A percentile compares a stretch with the other conserved stretches of the same genome.
Conservation (phyloP, 1,140 invertebrate species). For the Acromyrmex heyeri region DNA sequence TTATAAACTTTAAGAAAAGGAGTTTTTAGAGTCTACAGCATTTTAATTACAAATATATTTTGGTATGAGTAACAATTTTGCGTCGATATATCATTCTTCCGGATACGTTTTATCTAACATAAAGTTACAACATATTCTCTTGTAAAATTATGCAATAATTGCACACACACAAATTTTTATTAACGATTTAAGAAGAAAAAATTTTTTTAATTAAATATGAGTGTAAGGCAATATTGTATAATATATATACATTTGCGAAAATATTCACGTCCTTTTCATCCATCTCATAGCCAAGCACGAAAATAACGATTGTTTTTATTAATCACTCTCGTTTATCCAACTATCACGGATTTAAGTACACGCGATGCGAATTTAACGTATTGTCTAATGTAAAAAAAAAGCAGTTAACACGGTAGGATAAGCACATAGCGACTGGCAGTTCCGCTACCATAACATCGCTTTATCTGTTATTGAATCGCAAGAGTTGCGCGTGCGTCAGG, state of each 20-base stretch:
- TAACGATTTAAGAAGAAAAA: neutral
- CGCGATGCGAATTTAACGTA: slow-evolving; percentile 16
- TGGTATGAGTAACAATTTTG: neutral
- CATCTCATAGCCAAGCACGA: slow-evolving; percentile 68
- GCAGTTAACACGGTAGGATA: slow-evolving; percentile 60
- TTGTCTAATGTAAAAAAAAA: slow-evolving; percentile 58
- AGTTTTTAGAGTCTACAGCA: neutral
- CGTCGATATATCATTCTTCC: neutral
- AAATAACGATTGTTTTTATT: slow-evolving; percentile 38
- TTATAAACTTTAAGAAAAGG: slow-evolving; percentile 3
- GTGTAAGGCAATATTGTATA: neutral
- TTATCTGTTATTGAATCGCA: slow-evolving; percentile 69
- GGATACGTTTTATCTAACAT: neutral
- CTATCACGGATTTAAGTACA: neutral
- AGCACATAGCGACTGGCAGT: slow-evolving; percentile 74
- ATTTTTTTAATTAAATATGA: neutral
- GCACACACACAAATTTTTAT: neutral
- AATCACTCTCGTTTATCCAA: slow-evolving; percentile 51
- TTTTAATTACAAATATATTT: neutral
- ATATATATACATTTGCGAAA: slow-evolving; percentile 59
- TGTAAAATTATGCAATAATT: neutral
- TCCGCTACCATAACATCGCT: slow-evolving; percentile 57
- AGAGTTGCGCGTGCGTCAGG: slow-evolving; percentile 69
- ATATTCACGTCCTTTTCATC: slow-evolving; percentile 50
- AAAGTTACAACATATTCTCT: neutral